Conservation (phyloP, 2,888 invertebrate genomes). For the Orthonychiurus folsomi region DNA sequence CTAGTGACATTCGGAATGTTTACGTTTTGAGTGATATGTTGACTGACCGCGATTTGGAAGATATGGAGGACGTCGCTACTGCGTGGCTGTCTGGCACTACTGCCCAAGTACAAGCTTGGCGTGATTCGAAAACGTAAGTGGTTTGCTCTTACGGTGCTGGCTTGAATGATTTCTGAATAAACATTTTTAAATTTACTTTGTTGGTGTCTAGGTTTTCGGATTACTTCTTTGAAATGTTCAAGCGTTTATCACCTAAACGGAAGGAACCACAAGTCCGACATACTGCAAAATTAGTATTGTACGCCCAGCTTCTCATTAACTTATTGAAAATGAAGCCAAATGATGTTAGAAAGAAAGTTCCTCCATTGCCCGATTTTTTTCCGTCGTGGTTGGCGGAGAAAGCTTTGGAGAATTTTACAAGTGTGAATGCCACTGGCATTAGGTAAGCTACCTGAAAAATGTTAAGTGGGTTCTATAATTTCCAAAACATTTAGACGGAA, state of each 20-base stretch:
- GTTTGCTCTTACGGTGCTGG: neutral
- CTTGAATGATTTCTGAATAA: too few species aligned
- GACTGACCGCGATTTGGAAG: constrained; percentile 22
- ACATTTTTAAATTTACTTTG: neutral
- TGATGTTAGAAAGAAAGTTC: constrained; percentile 20
- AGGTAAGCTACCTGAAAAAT: constrained; percentile 20
- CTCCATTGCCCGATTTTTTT: constrained; percentile 22
- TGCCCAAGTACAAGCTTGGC: constrained; percentile 19
- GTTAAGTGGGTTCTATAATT: neutral
- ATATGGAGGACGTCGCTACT: constrained; percentile 22
- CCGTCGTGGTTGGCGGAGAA: constrained; percentile 29
- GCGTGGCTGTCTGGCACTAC: constrained; percentile 17
- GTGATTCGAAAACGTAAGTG: constrained; percentile 20
- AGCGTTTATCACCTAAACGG: constrained; percentile 14
- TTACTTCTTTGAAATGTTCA: constrained; percentile 27
- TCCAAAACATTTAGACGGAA: neutral
- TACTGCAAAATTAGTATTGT: constrained; percentile 27
- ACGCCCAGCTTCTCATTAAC: constrained; percentile 29
- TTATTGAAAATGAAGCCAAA: constrained; percentile 24
- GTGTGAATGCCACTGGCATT: constrained; percentile 24
- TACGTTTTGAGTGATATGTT: constrained; percentile 28
- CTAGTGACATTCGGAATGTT: constrained; percentile 20
- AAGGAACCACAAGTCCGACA: constrained; percentile 13
- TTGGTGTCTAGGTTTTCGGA: constrained; percentile 28
- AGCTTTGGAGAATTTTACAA: constrained; percentile 28